A percentile compares a stretch with the other conserved stretches of the same genome.
Evolutionary conservation across 2,888 invertebrate species (phyloP).

Genomic region (Lypha dubia): DNA sequence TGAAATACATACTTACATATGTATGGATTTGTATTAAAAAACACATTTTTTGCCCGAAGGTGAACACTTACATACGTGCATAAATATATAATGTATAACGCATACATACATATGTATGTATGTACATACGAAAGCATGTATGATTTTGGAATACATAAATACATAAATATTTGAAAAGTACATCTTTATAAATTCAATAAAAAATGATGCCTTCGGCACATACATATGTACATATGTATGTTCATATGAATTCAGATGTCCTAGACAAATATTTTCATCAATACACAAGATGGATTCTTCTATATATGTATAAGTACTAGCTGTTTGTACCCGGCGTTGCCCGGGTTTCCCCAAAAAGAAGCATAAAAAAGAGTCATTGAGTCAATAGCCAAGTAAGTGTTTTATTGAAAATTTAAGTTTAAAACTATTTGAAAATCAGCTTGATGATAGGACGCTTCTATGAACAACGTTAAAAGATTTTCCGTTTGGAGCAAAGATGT

Average conservation of each 20-base stretch:
- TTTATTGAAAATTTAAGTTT: no score
- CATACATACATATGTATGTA: neutral
- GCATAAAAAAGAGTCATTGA: no score
- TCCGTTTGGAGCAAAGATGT: no score
- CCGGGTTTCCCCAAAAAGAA: no score
- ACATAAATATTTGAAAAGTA: constrained; percentile 38
- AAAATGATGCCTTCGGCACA: constrained; percentile 1
- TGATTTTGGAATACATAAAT: constrained; percentile 54
- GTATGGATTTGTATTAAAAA: neutral
- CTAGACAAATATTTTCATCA: constrained; percentile 27
- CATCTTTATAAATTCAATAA: constrained; percentile 13
- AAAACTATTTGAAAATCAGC: no score
- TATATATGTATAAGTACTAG: neutral
- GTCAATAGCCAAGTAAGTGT: no score
- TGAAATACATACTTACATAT: no score
- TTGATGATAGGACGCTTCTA: no score
- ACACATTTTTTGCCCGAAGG: constrained; percentile 1
- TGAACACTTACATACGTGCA: neutral
- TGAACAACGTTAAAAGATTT: no score
- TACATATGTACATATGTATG: neutral
- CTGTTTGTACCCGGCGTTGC: no score
- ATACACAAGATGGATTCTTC: neutral
- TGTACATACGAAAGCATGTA: neutral
- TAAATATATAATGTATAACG: no score
- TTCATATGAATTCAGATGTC: neutral